Evolutionary conservation across 2,797 vertebrate species (phyloP).

Genomic region (Gymnodraco acuticeps): DNA sequence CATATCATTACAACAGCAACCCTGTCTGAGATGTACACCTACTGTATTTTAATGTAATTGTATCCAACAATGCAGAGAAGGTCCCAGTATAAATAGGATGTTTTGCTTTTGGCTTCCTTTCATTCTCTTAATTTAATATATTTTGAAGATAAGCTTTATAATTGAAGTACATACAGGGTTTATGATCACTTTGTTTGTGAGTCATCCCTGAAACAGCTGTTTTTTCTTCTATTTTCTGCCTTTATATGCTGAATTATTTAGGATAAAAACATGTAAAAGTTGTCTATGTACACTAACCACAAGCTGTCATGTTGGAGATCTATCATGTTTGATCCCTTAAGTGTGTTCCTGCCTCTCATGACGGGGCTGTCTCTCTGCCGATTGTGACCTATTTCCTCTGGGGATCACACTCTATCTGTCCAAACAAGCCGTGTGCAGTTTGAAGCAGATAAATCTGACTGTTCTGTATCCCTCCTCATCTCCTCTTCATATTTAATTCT

Average conservation of each 20-base stretch:
- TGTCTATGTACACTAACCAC: not conserved
- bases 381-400: slow-evolving; percentile 46
- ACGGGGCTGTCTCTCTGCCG: slow-evolving; percentile 14
- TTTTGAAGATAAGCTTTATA: not conserved
- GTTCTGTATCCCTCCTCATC: slow-evolving; percentile 12
- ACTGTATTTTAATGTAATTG: not conserved
- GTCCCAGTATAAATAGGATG: too few relatives aligned
- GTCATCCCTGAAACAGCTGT: not conserved
- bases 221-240: not conserved
- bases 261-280: not conserved
- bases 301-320: slow-evolving; percentile 1
- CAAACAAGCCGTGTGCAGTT: slow-evolving; percentile 24
- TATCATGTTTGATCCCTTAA: slow-evolving; percentile 4
- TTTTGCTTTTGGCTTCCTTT: too few relatives aligned
- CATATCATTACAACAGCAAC: not conserved
- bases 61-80: not conserved
- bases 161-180: not conserved
- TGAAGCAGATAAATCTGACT: slow-evolving; percentile 31
- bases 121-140: too few relatives aligned
- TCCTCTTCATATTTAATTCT: not conserved
- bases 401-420: slow-evolving; percentile 36
- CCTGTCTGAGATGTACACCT: not conserved
- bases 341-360: slow-evolving; percentile 2
- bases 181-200: not conserved
- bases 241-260: not conserved